phyloP scores from a whole-genome alignment of 2,888 invertebrate species.

The Stenchaetothrips biformis region DNA sequence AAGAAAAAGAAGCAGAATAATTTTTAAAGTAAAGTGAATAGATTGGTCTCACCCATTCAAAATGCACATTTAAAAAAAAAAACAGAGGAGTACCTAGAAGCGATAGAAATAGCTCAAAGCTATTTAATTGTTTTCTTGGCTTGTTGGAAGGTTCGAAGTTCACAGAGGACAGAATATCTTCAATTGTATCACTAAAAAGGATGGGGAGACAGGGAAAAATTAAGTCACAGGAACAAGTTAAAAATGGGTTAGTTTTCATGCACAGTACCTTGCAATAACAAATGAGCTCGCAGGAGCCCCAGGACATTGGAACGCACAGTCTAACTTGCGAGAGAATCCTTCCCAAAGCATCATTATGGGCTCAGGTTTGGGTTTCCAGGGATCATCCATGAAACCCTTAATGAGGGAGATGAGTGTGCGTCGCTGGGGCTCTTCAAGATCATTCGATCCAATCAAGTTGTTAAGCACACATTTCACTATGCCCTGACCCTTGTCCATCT shows the following conservation, averaged over 20 bases:
- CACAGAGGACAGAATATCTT: background rate
- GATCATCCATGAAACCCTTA: background rate
- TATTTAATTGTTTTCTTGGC: background rate
- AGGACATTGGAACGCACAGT: background rate
- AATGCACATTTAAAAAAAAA: background rate
- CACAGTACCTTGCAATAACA: background rate
- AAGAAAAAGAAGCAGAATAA: background rate
- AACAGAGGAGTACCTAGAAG: background rate
- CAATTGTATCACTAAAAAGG: background rate
- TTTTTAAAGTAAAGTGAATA: background rate
- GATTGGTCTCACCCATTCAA: background rate
- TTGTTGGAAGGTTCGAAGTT: background rate
- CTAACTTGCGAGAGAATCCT: background rate
- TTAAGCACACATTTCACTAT: background rate
- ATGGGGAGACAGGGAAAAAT: background rate
- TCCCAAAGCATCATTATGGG: conserved; percentile 16
- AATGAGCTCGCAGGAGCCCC: background rate
- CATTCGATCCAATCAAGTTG: background rate
- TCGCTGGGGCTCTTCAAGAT: background rate
- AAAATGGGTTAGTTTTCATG: background rate
- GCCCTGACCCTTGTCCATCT: background rate
- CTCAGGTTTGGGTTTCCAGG: background rate
- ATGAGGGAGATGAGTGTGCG: background rate
- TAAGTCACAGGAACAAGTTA: background rate
- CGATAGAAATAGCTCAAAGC: background rate